Evolutionary conservation across 2,797 vertebrate genomes (phyloP).

Genomic region (Microcaecilia unicolor): DNA sequence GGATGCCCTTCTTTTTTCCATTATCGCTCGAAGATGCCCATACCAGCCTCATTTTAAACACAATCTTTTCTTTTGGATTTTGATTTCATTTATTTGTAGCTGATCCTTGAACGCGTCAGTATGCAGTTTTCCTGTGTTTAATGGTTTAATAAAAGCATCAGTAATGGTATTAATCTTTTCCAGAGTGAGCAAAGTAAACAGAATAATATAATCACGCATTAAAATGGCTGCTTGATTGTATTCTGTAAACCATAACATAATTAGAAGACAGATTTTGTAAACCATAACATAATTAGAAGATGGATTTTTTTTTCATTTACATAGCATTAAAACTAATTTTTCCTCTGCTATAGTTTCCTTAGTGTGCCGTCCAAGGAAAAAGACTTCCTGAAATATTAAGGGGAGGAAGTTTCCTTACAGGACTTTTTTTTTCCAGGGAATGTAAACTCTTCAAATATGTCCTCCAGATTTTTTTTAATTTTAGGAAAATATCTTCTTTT

Average conservation of each 20-base stretch:
- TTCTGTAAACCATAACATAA: slow-evolving; percentile 50
- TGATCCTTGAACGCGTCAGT: slow-evolving; percentile 16
- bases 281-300: slow-evolving; percentile 50
- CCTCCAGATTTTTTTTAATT: no score
- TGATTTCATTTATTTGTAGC: slow-evolving; percentile 11
- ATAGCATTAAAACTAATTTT: slow-evolving; percentile 56
- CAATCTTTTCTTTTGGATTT: slow-evolving; percentile 1
- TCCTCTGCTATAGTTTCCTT: slow-evolving; percentile 43
- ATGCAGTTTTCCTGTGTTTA: no score
- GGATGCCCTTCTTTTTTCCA: no score
- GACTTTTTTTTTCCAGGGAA: no score
- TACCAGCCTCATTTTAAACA: no score
- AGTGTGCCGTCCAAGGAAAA: slow-evolving; percentile 53
- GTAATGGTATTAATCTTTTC: slow-evolving; percentile 34
- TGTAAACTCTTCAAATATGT: no score
- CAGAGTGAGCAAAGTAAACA: slow-evolving; percentile 34
- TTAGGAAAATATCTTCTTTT: no score
- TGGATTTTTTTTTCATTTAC: slow-evolving; percentile 47
- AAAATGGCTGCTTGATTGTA: slow-evolving; percentile 44
- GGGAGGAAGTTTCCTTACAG: no score
- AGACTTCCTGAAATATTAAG: slow-evolving; percentile 42
- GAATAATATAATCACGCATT: slow-evolving; percentile 47
- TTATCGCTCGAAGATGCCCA: no score
- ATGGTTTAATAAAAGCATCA: slow-evolving; percentile 31
- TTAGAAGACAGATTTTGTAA: slow-evolving; percentile 45